Base-by-base conservation (phyloP, 2,888 invertebrate genomes). In the Epirrhoe alternata region DNA sequence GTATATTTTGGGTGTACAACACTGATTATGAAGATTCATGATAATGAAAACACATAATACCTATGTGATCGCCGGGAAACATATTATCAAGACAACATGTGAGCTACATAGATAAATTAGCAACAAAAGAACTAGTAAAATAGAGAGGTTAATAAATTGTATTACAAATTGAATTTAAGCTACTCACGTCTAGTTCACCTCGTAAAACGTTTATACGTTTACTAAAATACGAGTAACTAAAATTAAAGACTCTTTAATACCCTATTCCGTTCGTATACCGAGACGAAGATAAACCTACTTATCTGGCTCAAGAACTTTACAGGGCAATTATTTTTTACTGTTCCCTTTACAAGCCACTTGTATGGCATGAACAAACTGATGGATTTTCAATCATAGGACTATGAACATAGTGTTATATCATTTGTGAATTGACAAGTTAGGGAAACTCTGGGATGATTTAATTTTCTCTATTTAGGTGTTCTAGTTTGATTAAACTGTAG, bases 151-250 rank as follows among this genome's bases (percentile, higher is more conserved):
- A 80, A 78, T 77, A 77, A 79, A 79, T 71, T 61, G 69, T 70
- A 61, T 66, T 73, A 74, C 71, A 77, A 84, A 85, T 83, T 81
- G 82, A 84, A 85, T 86, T 81, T 81, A 86, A 84, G 80, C 86
- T 76, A 77, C 84, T 84, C 86, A 87, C 88, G 88, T 87, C 78
- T 79, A 78, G 80, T 81, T 74, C 82, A 77, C 74, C 80, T 85
- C 87, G 86, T 88, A 87, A 88, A 87, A 79, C 80, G 82, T 88
- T 87, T 86, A 86, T 81, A 79, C 79, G 77, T 78, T 80, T 82
- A 83, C 84, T 86, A 82, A 86, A 86, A 85, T 81, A 83, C 83
- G 82, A 79, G 81, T 82, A 82, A 82, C 80, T 84, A 81, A 85
- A 86, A 85, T 86, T 86, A 84, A 84, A 82, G 79, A 82, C 80